Conservation (phyloP, 1,140 invertebrate species). For the Philaenus spumarius region DNA sequence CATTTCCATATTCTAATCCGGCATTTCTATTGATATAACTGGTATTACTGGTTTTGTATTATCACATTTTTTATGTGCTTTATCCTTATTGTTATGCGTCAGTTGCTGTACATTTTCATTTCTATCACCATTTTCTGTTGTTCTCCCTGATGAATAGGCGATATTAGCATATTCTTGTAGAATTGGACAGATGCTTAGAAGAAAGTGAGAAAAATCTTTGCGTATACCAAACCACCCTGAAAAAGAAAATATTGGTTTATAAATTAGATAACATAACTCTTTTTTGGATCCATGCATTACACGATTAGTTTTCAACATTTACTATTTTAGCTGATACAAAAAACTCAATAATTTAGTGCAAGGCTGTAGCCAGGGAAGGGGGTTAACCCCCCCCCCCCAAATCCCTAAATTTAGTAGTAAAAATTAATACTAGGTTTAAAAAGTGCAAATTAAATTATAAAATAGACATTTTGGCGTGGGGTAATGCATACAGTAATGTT, state of each 20-base stretch:
- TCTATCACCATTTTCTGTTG: conserved; percentile 47
- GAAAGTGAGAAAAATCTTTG: conserved; percentile 94
- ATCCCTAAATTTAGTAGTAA: too few relatives aligned
- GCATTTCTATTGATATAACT: conserved; percentile 80
- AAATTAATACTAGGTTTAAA: too few relatives aligned
- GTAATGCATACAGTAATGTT: too few relatives aligned
- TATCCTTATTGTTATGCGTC: conserved; percentile 48
- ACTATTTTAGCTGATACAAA: too few relatives aligned
- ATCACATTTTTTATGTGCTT: conserved; percentile 65
- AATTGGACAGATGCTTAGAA: conserved; percentile 85
- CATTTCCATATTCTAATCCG: conserved; percentile 52
- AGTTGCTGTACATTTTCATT: conserved; percentile 46
- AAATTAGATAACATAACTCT: too few relatives aligned
- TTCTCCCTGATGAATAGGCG: conserved; percentile 60
- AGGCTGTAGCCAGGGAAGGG: too few relatives aligned
- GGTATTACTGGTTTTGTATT: conserved; percentile 75
- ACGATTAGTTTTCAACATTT: too few relatives aligned
- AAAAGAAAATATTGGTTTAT: conserved; percentile 33
- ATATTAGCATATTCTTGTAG: conserved; percentile 98
- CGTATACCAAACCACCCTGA: conserved; percentile 98
- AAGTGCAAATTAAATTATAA: too few relatives aligned
- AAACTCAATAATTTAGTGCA: too few relatives aligned
- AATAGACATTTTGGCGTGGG: too few relatives aligned
- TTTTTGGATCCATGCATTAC: too few relatives aligned
- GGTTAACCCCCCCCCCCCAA: too few relatives aligned